Base-by-base conservation (phyloP, 1,140 invertebrate genomes). In the Sipha flava region DNA sequence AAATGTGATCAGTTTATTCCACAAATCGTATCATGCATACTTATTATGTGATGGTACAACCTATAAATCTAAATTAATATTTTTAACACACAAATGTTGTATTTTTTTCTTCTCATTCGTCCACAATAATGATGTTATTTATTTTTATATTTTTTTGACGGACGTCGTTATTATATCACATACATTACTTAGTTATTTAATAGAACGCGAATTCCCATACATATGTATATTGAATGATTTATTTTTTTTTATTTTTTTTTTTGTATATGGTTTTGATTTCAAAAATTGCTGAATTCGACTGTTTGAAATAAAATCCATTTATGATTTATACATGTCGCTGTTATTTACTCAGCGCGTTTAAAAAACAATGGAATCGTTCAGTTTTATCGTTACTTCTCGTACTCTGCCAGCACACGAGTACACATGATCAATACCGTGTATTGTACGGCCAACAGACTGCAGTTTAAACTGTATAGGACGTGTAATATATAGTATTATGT, bases 281-380 rank as follows among this genome's bases (percentile, higher is more conserved):
- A 14, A 40, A 37, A 64, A 64, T n/a, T 37, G 23, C 31, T 21
- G 54, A 59, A 59, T 29, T 5, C 26, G 54, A 16, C 6, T 31
- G 14, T 59, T 57, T 57, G 21, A 21, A 21, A 21, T 57, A 54
- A 54, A 29, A n/a, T 49, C 16, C 47, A 49, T 64, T 34, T 64
- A 64, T n/a, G 18, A 18, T 21, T 37, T 12, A 40, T 37, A 26
- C 14, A 18, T 45, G 37, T 68, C 64, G 45, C 37, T 23, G 23
- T 45, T 68, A 29, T 45, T 45, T 45, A 45, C 64, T 40, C n/a
- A 1, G 34, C 10, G 34, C 62, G 23, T 68, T 45, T 16, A 73
- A 73, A 70, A 73, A 73, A 73, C 70, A 73, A 73, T 73, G 70
- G 45, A 49, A 52, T 49, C 18, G 26, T 73, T 73, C 34, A 29